Evolutionary conservation across 2,888 invertebrate genomes (phyloP).

Genomic region (Melanostoma mellinum): DNA sequence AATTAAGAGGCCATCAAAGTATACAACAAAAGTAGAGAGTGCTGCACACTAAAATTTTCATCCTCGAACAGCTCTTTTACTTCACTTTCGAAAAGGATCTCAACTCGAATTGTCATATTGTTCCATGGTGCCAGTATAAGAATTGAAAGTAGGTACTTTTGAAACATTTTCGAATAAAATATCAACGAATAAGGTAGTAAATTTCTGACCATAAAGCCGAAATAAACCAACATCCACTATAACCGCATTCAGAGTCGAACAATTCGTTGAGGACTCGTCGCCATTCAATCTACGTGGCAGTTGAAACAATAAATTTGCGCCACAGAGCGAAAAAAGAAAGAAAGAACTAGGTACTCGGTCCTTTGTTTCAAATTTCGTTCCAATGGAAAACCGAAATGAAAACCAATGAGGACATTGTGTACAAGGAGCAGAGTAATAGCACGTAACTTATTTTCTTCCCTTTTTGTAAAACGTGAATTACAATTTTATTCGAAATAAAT

Average conservation of each 20-base stretch:
- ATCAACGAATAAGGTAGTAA: constrained; percentile 44
- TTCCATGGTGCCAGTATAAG: constrained; percentile 24
- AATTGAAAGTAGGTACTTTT: constrained; percentile 34
- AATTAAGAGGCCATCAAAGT: constrained; percentile 65
- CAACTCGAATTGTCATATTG: constrained; percentile 55
- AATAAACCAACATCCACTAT: constrained; percentile 28
- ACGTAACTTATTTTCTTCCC: constrained; percentile 9
- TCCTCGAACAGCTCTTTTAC: constrained; percentile 48
- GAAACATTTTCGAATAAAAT: constrained; percentile 40
- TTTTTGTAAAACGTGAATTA: constrained; percentile 50
- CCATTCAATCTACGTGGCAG: constrained; percentile 62
- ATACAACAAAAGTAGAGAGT: constrained; percentile 63
- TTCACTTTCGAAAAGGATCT: constrained; percentile 29
- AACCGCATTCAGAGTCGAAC: constrained; percentile 56
- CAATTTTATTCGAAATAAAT: constrained; percentile 65
- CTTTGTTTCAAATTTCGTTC: constrained; percentile 63
- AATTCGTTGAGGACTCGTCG: constrained; percentile 57
- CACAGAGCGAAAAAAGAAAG: constrained; percentile 30
- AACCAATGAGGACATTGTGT: constrained; percentile 60
- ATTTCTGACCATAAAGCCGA: background rate
- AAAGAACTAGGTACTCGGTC: constrained; percentile 59
- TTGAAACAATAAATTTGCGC: constrained; percentile 62
- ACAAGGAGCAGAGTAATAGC: constrained; percentile 34
- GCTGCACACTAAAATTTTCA: constrained; percentile 53
- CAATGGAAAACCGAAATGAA: constrained; percentile 14